Conservation (phyloP, 2,797 vertebrate genomes). For the Takifugu ocellatus region DNA sequence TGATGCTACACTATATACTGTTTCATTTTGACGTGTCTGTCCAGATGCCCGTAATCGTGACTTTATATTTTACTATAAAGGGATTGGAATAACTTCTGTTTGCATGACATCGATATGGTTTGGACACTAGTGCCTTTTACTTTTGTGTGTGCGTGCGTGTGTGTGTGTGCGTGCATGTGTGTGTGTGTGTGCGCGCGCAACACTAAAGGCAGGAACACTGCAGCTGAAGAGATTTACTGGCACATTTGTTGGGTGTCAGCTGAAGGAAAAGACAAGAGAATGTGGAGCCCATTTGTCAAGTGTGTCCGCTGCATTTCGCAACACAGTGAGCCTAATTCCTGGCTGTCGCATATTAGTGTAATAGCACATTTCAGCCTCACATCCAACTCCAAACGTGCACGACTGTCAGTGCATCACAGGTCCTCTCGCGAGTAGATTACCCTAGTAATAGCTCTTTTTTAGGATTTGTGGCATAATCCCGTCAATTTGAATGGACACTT, state of each 20-base stretch:
- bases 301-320: constrained; percentile 48
- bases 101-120: constrained; percentile 56
- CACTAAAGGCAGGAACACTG: constrained; percentile 49
- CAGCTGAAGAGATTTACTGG: constrained; percentile 44
- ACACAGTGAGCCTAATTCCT: constrained; percentile 49
- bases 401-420: constrained; percentile 24
- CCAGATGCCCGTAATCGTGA: constrained; percentile 44
- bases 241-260: constrained; percentile 52
- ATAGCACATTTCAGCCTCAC: constrained; percentile 53
- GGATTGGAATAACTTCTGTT: constrained; percentile 44
- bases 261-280: constrained; percentile 42
- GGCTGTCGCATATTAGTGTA: constrained; percentile 48
- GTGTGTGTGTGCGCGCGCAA: constrained; percentile 42
- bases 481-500: constrained; percentile 48
- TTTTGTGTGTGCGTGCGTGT: constrained; percentile 31
- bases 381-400: constrained; percentile 37
- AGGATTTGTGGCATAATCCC: constrained; percentile 28
- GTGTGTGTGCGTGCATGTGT: constrained; percentile 38
- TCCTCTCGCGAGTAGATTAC: constrained; percentile 18
- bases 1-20: constrained; percentile 45
- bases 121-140: constrained; percentile 82
- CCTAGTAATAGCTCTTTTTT: constrained; percentile 25
- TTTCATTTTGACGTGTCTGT: constrained; percentile 60
- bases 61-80: constrained; percentile 60
- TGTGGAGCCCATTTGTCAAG: constrained; percentile 60